phyloP scores from a whole-genome alignment of 37 sponge, comb jelly and placozoan species.

The Spongilla lacustris region DNA sequence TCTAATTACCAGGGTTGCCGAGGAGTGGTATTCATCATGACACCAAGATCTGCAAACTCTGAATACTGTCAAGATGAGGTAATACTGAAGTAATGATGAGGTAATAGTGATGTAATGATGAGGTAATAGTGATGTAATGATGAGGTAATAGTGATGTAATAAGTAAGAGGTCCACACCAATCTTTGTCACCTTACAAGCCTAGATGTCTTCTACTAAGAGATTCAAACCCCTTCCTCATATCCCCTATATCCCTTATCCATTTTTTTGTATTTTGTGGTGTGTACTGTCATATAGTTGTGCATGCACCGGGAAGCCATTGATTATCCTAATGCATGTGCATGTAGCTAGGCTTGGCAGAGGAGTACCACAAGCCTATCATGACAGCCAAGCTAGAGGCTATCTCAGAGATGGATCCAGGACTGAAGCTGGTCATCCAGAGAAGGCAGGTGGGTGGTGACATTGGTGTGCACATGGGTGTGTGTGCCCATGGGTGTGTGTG shows the following conservation, averaged over 20 bases:
- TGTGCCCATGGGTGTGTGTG: no score
- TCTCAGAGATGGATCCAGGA: constrained; percentile 68
- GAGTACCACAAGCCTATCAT: constrained; percentile 71
- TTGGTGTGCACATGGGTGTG: no score
- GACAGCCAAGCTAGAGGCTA: constrained; percentile 26
- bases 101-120: neutral
- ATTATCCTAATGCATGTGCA: no score
- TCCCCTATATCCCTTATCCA: neutral
- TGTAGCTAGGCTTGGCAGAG: constrained; percentile 78
- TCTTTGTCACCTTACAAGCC: no score
- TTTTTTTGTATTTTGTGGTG: no score
- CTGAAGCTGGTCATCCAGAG: constrained; percentile 67
- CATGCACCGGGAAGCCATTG: no score
- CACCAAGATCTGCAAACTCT: constrained; percentile 61
- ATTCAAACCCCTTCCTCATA: neutral
- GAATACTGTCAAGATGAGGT: constrained; percentile 79
- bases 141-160: neutral
- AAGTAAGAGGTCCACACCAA: no score
- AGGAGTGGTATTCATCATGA: constrained; percentile 62
- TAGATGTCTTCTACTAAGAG: no score
- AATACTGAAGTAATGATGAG: neutral
- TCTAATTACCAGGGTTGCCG: constrained; percentile 36
- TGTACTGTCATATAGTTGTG: no score
- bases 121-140: neutral
- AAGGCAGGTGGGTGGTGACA: constrained; percentile 37